Evolutionary conservation across 2,797 vertebrate genomes (phyloP), one percentile per base, ranked within the genome.

Genomic region (Rhinella marina): DNA sequence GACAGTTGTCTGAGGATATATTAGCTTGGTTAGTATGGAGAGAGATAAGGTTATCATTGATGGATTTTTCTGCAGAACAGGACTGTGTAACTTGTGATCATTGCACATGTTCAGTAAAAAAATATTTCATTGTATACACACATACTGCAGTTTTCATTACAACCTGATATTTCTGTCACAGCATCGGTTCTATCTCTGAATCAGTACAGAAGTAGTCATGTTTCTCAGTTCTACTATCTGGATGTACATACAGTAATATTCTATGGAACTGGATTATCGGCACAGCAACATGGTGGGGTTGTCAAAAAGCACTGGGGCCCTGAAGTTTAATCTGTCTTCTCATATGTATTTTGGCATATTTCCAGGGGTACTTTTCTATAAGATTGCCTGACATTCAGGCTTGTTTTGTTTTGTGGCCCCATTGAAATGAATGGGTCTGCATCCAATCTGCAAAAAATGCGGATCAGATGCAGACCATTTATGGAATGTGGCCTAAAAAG

Each of bases 1-100:
- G 86, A 75, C 89, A 80, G 59, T n/a, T 76, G 25, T 68, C 68
- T 61, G 73, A 50, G 59, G 56, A 81, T 88, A 83, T 50, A 72
- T 57, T 70, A 27, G 41, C 23, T 6, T 85, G n/a, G 10, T 64
- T 23, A 54, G 50, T 1, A 21, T 70, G 27, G 12, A 59, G 5
- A 21, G 21, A 41, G 41, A 41, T 5, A 2, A 59, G 7, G 23
- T 59, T 56, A 56, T 29, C 66, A 50, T 10, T 73, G 81, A 56
- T 57, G 50, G 17, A 54, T 54, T 70, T 82, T 70, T 57, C 29
- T 54, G 23, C 17, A 54, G 75, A 32, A 32, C 66, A 29, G 27
- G n/a, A 29, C 27, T 32, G 0, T 16, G 21, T 17, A 41, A 19
- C 7, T 41, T 21, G 9, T 23, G 16, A 79, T 59, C 54, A 57